Evolutionary conservation across 2,113 vertebrate species (phyloP), one percentile per base, ranked within the genome.

Genomic region (Carlito syrichta): DNA sequence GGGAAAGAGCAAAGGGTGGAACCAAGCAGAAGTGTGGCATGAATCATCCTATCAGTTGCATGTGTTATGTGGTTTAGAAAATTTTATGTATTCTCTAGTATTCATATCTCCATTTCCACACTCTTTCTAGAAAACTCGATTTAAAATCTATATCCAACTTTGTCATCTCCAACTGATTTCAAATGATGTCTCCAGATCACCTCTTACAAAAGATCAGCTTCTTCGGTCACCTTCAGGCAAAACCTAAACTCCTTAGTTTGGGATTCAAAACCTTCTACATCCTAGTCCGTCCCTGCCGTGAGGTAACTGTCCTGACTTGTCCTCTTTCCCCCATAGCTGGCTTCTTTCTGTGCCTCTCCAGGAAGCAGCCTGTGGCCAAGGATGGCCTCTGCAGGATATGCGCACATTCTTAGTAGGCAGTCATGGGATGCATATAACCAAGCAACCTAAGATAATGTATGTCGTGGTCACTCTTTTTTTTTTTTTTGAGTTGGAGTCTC

Each of bases 1-100:
- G 94, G 82, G 54, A 82, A n/a, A 81, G 86, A 96, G 54, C 83
- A 92, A 86, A 86, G 68, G 43, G 25, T 84, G 58, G 86, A 71
- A 89, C 69, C 73, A 97, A 81, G 43, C 84, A 96, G 71, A 95
- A 94, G 48, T 66, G n/a, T 81, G 71, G 52, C 38, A 20, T 85
- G 76, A 86, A 91, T 79, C 94, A 32, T 89, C 74, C 86, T 79
- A 95, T 76, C 5, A 10, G 32, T 43, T 83, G 66, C 66, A 87
- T 89, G 81, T 92, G 79, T 74, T 84, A 38, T 50, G 79, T 35
- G 32, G 81, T 73, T 94, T 63, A 71, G 35, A 82, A 58, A 32
- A 32, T 69, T 73, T 38, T 89, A 63, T 90, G 85, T 83, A 71
- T 83, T 78, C 94, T 32, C 32, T 77, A 68, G 32, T 78, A 11